These are phyloP conservation scores for Temnothorax nylanderi DNA, from an alignment of 1,140 invertebrate genomes.

Conservation along the genomic window DNA sequence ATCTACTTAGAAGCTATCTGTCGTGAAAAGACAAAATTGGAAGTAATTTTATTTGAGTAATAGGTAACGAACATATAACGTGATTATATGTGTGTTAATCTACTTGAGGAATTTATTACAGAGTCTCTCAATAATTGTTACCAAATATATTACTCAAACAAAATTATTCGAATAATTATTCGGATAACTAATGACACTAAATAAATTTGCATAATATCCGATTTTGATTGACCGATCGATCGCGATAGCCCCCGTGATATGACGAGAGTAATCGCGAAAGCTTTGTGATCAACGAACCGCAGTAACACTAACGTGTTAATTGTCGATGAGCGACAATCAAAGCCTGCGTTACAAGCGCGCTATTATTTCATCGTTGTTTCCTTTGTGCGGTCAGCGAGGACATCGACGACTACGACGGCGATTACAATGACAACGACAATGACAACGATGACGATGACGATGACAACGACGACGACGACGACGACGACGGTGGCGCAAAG, in stretches of 20 bases:
- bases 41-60: neutral
- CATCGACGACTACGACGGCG: neutral
- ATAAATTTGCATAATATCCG: neutral
- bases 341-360: constrained; percentile 38
- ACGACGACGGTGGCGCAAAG: constrained; percentile 57
- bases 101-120: neutral
- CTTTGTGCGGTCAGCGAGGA: constrained; percentile 43
- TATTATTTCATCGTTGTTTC: constrained; percentile 56
- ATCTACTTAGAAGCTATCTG: neutral
- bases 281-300: neutral
- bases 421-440: neutral
- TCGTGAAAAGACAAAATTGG: neutral
- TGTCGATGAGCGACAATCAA: constrained; percentile 60
- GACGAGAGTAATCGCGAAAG: constrained; percentile 31
- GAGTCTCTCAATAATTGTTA: neutral
- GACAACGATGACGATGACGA: neutral
- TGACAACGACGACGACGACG: neutral
- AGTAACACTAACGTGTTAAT: constrained; percentile 59
- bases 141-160: neutral
- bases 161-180: neutral
- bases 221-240: neutral
- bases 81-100: neutral
- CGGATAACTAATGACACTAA: neutral
- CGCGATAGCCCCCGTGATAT: neutral
- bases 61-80: neutral